Percentiles rank a stretch among this genome's conserved stretches.
These are phyloP conservation scores for Peromyscus maniculatus DNA, from an alignment of 2,113 vertebrate genomes.

Conservation along the genomic window DNA sequence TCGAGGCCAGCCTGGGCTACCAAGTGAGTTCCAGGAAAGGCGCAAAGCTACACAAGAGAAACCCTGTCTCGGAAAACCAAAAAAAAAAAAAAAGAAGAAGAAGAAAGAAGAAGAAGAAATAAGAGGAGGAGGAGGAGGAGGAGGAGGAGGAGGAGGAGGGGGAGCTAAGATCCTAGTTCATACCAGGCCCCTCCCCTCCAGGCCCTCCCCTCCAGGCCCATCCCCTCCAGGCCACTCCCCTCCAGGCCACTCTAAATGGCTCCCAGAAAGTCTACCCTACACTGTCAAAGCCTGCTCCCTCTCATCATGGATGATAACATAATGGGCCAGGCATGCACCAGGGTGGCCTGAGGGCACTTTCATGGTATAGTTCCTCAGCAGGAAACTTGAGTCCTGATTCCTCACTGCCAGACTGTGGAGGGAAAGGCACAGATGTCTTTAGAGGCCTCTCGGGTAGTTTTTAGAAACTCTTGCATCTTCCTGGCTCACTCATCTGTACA, in stretches of 20 bases:
- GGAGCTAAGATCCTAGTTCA: not conserved
- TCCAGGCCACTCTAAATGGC: too few relatives aligned
- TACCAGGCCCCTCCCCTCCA: not conserved
- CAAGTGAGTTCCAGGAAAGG: too few relatives aligned
- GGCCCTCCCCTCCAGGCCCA: too few relatives aligned
- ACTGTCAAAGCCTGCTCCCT: not conserved
- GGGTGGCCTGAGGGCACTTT: not conserved
- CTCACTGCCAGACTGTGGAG: rapidly evolving
- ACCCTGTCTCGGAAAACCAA: too few relatives aligned
- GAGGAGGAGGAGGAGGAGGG: too few relatives aligned
- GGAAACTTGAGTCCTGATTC: too few relatives aligned
- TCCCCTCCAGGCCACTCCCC: not conserved
- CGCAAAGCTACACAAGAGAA: too few relatives aligned
- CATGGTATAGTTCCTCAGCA: not conserved
- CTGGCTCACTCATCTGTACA: not conserved
- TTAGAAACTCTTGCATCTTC: not conserved
- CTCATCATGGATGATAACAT: not conserved
- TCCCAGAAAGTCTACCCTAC: not conserved
- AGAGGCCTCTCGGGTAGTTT: not conserved
- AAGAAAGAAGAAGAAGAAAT: too few relatives aligned
- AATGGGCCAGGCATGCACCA: not conserved
- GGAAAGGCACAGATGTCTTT: not conserved
- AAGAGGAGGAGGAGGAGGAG: too few relatives aligned
- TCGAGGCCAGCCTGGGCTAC: too few relatives aligned
- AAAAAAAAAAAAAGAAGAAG: too few relatives aligned